A percentile compares a stretch with the other conserved stretches of the same genome.
phyloP scores from a whole-genome alignment of 2,888 invertebrate species.

The Cryptocephalus primarius region DNA sequence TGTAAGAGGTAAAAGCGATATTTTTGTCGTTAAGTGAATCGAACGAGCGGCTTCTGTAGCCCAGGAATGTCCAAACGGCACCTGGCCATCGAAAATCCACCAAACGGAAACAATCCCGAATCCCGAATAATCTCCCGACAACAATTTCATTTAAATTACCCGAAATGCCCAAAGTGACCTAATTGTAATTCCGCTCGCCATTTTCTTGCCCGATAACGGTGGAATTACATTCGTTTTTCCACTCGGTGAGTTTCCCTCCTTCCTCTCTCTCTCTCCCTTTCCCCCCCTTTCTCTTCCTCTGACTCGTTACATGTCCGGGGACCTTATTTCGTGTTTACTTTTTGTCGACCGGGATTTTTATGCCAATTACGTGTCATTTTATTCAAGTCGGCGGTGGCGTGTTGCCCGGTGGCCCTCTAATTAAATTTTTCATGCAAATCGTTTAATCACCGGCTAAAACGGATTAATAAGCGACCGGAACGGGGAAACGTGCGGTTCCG shows the following conservation, averaged over 20 bases:
- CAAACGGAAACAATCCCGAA: too few relatives aligned
- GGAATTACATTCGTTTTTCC: slow-evolving; percentile 8
- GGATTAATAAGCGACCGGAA: too few relatives aligned
- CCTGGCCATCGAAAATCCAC: too few relatives aligned
- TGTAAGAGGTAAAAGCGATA: too few relatives aligned
- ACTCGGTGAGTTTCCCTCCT: slow-evolving; percentile 3
- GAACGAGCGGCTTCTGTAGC: too few relatives aligned
- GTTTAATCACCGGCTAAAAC: background rate
- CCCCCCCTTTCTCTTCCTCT: too few relatives aligned
- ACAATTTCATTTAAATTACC: slow-evolving; percentile 11
- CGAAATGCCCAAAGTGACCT: slow-evolving; percentile 9
- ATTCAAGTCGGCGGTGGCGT: slow-evolving; percentile 1
- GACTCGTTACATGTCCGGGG: background rate
- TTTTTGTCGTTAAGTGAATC: too few relatives aligned
- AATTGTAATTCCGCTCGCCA: slow-evolving; percentile 13
- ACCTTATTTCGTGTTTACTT: slow-evolving; percentile 5
- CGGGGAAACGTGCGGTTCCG: too few relatives aligned
- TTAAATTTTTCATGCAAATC: slow-evolving; percentile 4
- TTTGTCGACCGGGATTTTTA: slow-evolving; percentile 5
- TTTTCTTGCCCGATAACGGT: slow-evolving; percentile 8
- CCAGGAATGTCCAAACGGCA: too few relatives aligned
- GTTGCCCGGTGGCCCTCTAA: background rate
- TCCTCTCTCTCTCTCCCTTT: background rate
- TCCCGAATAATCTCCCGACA: background rate
- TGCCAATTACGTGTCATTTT: slow-evolving; percentile 7